Percentiles rank a stretch among this genome's conserved stretches.
These are phyloP conservation scores for Paramacrobiotus metropolitanus DNA, from an alignment of 1,140 invertebrate genomes.

Conservation along the genomic window DNA sequence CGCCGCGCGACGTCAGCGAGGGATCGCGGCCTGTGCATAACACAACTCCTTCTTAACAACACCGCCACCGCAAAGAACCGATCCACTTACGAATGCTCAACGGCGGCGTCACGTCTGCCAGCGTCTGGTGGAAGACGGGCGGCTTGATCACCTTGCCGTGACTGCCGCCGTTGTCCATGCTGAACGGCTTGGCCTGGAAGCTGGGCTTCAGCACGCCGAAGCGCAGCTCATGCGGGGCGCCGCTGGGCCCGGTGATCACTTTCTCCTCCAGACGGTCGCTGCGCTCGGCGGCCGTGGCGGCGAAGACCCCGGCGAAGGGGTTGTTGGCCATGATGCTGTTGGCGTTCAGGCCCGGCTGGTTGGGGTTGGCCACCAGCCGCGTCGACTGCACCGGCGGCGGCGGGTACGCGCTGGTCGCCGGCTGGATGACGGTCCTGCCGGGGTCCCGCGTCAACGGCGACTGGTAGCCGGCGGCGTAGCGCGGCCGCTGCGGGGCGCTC, in stretches of 20 bases:
- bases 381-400: too few relatives aligned
- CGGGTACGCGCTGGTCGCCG: too few relatives aligned
- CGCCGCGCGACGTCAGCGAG: neutral
- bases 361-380: too few relatives aligned
- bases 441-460: too few relatives aligned
- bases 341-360: too few relatives aligned
- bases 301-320: neutral
- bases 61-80: neutral
- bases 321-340: conserved; percentile 1
- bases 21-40: neutral
- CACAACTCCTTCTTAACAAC: neutral
- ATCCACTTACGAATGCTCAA: neutral
- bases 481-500: too few relatives aligned
- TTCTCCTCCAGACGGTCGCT: too few relatives aligned
- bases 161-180: neutral
- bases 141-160: neutral
- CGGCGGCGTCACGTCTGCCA: neutral
- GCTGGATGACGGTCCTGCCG: too few relatives aligned
- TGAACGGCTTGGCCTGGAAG: neutral
- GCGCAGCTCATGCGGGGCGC: too few relatives aligned
- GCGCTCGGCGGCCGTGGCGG: too few relatives aligned
- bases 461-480: too few relatives aligned
- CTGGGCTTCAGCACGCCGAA: neutral
- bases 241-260: too few relatives aligned
- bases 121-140: neutral